These are phyloP conservation scores for Hetaerina americana DNA, from an alignment of 1,140 invertebrate species.

Conservation along the genomic window DNA sequence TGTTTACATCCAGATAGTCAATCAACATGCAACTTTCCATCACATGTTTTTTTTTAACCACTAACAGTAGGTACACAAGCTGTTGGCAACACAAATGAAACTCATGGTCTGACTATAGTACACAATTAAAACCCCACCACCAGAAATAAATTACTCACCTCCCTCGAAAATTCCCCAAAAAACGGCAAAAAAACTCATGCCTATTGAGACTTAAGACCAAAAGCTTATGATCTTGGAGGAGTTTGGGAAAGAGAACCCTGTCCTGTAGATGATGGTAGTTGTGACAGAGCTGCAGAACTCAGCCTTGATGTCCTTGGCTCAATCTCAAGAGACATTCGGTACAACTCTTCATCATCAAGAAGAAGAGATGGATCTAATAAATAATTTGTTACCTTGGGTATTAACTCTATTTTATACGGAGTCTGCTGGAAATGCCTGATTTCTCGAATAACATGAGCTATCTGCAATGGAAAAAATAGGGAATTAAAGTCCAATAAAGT, in stretches of 20 bases:
- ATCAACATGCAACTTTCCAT: too few species aligned
- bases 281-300: constrained; percentile 25
- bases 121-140: too few species aligned
- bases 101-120: too few species aligned
- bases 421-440: constrained; percentile 87
- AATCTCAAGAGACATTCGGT: constrained; percentile 66
- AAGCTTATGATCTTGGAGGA: constrained; percentile 1
- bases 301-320: constrained; percentile 60
- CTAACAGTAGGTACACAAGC: too few species aligned
- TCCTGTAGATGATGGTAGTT: constrained; percentile 6
- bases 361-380: constrained; percentile 62
- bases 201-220: too few species aligned
- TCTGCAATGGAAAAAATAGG: constrained; percentile 43
- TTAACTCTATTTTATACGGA: constrained; percentile 80
- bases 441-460: constrained; percentile 86
- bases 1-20: too few species aligned
- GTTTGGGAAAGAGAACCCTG: constrained; percentile 1
- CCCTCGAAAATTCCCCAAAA: too few species aligned
- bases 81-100: too few species aligned
- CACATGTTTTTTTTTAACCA: too few species aligned
- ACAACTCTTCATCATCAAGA: constrained; percentile 71
- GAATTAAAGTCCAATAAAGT: too few species aligned
- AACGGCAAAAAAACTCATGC: too few species aligned
- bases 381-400: constrained; percentile 67
- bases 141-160: too few species aligned